These are phyloP conservation scores for Morinoia aosen DNA, from an alignment of 2,888 invertebrate species.

Conservation along the genomic window DNA sequence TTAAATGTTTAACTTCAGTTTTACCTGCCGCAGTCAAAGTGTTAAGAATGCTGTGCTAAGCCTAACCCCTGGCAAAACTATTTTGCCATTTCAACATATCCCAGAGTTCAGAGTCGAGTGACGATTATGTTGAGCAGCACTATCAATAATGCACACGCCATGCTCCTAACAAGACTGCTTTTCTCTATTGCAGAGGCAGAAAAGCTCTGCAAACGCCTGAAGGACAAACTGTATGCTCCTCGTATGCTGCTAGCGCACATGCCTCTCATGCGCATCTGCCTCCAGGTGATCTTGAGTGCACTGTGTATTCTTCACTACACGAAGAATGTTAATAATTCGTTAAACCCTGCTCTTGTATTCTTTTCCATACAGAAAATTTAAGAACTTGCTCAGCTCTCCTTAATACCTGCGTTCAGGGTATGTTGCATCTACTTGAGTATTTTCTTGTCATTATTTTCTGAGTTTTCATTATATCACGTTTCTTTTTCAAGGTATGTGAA, in stretches of 20 bases:
- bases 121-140: no score
- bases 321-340: neutral
- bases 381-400: neutral
- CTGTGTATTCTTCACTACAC: neutral
- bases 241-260: slow-evolving; percentile 93
- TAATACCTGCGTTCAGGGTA: neutral
- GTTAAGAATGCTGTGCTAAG: no score
- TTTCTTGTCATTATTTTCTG: neutral
- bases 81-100: no score
- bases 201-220: slow-evolving; percentile 90
- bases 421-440: neutral
- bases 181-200: slow-evolving; percentile 84
- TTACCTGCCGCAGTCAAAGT: no score
- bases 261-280: slow-evolving; percentile 93
- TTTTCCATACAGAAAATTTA: no score
- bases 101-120: no score
- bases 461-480: neutral
- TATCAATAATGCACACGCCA: no score
- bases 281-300: slow-evolving; percentile 79
- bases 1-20: no score
- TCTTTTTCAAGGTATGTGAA: neutral
- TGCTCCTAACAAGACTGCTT: neutral
- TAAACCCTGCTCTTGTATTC: neutral
- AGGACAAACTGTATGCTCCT: slow-evolving; percentile 93
- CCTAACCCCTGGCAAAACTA: no score